Percentiles rank a stretch among this genome's conserved stretches.
Evolutionary conservation across 1,140 invertebrate species (phyloP).

Genomic region (Neuroterus valhalla): DNA sequence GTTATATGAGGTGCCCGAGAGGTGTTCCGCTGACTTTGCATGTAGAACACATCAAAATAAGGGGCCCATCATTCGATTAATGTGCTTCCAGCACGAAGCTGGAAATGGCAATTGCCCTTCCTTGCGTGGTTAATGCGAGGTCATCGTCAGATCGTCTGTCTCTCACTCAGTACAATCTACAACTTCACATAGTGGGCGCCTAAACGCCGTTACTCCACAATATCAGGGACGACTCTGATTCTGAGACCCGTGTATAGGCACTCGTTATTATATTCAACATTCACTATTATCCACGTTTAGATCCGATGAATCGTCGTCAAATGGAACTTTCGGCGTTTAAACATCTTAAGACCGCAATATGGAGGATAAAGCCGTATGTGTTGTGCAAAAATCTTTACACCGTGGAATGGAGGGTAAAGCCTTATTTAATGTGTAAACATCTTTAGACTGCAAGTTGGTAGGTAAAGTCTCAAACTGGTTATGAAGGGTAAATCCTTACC

Average conservation of each 20-base stretch:
- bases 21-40: neutral
- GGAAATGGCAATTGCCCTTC: slow-evolving; percentile 9
- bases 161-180: slow-evolving; percentile 5
- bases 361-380: no score
- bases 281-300: neutral
- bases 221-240: neutral
- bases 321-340: no score
- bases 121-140: slow-evolving; percentile 10
- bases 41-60: neutral
- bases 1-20: neutral
- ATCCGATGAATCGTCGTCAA: no score
- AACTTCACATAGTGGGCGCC: slow-evolving; percentile 9
- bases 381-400: no score
- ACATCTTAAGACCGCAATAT: no score
- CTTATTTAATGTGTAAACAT: no score
- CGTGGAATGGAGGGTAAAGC: no score
- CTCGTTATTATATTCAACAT: neutral
- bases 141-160: slow-evolving; percentile 4
- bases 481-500: no score
- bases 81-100: slow-evolving; percentile 15
- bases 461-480: no score
- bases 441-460: no score
- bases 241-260: neutral
- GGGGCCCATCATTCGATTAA: slow-evolving; percentile 20
- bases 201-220: neutral